Base-by-base conservation (phyloP, 2,113 vertebrate species). In the Rafetus swinhoei region DNA sequence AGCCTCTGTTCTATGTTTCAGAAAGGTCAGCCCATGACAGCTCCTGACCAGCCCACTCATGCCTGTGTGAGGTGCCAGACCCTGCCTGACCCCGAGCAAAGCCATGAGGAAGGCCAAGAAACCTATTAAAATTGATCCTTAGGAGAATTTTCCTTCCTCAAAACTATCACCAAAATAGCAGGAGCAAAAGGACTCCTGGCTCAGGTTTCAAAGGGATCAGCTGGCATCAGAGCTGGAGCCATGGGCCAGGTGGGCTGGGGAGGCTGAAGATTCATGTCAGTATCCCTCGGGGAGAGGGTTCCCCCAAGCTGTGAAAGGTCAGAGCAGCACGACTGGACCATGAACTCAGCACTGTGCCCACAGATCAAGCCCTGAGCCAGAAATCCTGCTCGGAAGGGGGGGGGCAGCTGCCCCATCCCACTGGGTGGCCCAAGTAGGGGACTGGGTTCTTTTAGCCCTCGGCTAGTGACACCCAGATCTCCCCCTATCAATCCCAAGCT, bases 151-250 rank as follows among this genome's bases (percentile, higher is more conserved):
- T 93, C 92, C 93, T 94, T 97, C 96, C 95, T 76, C 85, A 96
- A 96, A 90, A 95, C 96, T 96, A 96, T 95, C 90, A 93, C 96
- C 93, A 83, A 93, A 96, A 90, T 87, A 96, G 95, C 87, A 45
- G 27, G 82, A 0, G 4, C 0, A 32, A 93, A 91, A 96, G 87
- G 95, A 82, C 92, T 10, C 8, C 1, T 19, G 95, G 69, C 88
- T 95, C 19, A 0, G 24, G 25, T 97, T 97, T 95, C 96, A 96
- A 96, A 97, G 93, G 93, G 84, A 86, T 69, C 62, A 90, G 79
- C 80, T 50, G 3, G 60, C 45, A 77, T 45, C 79, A 85, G 21
- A 52, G 55, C 39, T 3, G 11, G 83, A 84, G 45, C 0, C 9
- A 92, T 91, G 79, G 90, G 39, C 56, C 69, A 77, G 92, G 21